Conservation (phyloP, 1,140 invertebrate genomes). For the Conus ventricosus region DNA sequence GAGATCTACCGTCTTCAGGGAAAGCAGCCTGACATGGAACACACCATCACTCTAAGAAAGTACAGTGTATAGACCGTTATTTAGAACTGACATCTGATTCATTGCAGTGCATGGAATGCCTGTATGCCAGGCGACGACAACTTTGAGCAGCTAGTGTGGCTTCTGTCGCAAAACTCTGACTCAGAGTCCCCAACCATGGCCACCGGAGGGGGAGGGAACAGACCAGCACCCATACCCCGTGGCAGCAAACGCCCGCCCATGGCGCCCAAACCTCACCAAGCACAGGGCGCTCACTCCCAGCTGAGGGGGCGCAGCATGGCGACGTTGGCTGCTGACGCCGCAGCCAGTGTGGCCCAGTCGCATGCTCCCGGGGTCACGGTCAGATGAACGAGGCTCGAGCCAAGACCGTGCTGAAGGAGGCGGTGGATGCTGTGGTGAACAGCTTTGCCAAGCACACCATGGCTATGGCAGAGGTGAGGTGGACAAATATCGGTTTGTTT, state of each 20-base stretch:
- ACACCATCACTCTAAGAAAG: no score
- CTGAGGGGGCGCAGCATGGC: conserved; percentile 42
- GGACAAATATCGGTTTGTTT: no score
- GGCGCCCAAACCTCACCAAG: conserved; percentile 28
- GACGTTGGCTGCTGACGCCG: conserved; percentile 47
- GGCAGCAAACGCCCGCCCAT: background rate
- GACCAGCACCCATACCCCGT: conserved; percentile 24
- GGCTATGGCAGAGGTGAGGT: conserved; percentile 83
- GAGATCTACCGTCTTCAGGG: no score
- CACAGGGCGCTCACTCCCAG: background rate
- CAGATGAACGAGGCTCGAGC: conserved; percentile 68
- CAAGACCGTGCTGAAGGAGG: conserved; percentile 84
- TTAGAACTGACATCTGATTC: background rate
- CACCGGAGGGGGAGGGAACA: conserved; percentile 28
- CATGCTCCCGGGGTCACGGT: conserved; percentile 33
- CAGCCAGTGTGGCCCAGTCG: conserved; percentile 41
- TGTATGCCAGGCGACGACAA: conserved; percentile 5
- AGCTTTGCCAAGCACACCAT: conserved; percentile 87
- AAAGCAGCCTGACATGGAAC: no score
- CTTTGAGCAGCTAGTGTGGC: background rate
- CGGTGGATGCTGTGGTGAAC: conserved; percentile 86
- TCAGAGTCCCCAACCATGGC: background rate
- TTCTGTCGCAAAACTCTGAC: background rate
- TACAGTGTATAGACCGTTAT: no score
- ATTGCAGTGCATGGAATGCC: conserved; percentile 4